These are phyloP conservation scores for Erythrocercus mccallii DNA, from an alignment of 2,113 vertebrate genomes.

Conservation along the genomic window DNA sequence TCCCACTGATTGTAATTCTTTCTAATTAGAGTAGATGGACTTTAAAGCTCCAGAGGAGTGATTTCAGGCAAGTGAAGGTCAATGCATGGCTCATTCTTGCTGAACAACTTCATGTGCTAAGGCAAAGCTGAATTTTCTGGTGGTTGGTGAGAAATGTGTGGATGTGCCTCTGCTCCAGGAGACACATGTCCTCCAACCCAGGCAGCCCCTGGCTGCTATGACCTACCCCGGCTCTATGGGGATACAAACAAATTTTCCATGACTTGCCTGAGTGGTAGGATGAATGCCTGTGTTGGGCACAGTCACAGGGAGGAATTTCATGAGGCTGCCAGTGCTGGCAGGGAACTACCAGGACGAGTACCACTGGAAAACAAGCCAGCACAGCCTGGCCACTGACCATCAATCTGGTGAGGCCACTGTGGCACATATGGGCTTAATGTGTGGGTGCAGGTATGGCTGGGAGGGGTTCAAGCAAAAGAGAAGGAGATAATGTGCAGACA, in stretches of 20 bases:
- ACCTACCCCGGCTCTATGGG: neutral
- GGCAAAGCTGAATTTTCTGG: neutral
- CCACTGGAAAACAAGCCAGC: neutral
- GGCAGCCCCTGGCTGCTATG: fast-evolving
- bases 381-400: neutral
- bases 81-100: neutral
- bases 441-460: neutral
- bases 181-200: neutral
- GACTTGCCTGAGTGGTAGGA: neutral
- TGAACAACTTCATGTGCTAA: neutral
- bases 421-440: fast-evolving
- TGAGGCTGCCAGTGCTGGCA: neutral
- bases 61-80: neutral
- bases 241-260: neutral
- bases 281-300: neutral
- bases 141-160: neutral
- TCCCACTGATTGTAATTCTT: fast-evolving
- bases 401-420: neutral
- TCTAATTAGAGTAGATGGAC: neutral
- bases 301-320: neutral
- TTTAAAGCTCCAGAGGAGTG: neutral
- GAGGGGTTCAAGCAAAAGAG: neutral
- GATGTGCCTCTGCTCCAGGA: neutral
- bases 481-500: neutral
- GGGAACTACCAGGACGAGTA: neutral